A percentile compares a stretch with the other conserved stretches of the same genome.
phyloP scores from a whole-genome alignment of 2,888 invertebrate species.

The Gandaritis pyraliata region DNA sequence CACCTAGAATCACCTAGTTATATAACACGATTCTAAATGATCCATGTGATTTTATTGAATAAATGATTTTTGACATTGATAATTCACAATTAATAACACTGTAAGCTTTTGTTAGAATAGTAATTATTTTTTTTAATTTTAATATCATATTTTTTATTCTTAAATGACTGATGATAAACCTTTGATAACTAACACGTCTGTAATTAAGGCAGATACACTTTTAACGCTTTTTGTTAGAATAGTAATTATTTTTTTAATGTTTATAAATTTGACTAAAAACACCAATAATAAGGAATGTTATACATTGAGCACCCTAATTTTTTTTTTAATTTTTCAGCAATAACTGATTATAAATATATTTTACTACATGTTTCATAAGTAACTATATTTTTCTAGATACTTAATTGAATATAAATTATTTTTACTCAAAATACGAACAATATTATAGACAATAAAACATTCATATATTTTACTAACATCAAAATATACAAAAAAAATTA shows the following conservation, averaged over 20 bases:
- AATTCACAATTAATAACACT: too few relatives aligned
- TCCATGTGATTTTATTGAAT: too few relatives aligned
- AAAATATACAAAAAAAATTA: constrained; percentile 27
- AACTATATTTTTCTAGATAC: not conserved
- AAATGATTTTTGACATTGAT: too few relatives aligned
- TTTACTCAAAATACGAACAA: too few relatives aligned
- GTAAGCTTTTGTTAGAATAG: too few relatives aligned
- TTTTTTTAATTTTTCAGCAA: constrained; percentile 11
- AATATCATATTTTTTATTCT: too few relatives aligned
- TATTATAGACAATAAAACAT: not conserved
- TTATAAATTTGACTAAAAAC: not conserved
- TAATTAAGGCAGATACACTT: not conserved
- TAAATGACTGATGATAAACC: too few relatives aligned
- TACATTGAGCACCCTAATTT: constrained; percentile 41
- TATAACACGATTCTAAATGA: too few relatives aligned
- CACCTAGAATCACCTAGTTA: too few relatives aligned
- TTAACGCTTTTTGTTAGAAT: not conserved
- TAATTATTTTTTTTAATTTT: too few relatives aligned
- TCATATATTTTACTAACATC: constrained; percentile 42
- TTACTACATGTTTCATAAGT: constrained; percentile 9
- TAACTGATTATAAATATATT: constrained; percentile 16
- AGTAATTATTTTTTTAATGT: too few relatives aligned
- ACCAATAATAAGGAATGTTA: constrained; percentile 25
- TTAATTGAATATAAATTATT: not conserved
- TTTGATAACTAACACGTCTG: too few relatives aligned